Evolutionary conservation across 2,797 vertebrate species (phyloP), one percentile per base, ranked within the genome.

Genomic region (Pangasius sanitwongsei): DNA sequence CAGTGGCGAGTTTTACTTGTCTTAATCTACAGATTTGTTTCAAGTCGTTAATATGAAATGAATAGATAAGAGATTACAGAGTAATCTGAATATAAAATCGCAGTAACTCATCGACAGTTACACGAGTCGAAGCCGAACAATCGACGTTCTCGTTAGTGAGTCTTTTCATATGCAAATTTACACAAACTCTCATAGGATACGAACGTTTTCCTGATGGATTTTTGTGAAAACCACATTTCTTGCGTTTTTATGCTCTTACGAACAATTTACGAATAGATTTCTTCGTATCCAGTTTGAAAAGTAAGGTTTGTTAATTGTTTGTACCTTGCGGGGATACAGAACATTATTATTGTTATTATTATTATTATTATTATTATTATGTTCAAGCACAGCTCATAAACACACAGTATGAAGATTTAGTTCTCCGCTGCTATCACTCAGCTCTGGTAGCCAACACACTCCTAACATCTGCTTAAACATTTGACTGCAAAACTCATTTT

Each of bases 381-480:
- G 78, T 12, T 18, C n/a, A 23, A 31, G 15, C 28, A 18, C 77
- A 7, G n/a, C 77, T 81, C 3, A 31, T 11, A 18, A n/a, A 83
- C 82, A 83, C 61, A 50, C 59, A 15, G 11, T 3, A 44, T 6
- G n/a, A n/a, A 48, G 41, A 65, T 48, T n/a, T n/a, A 16, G 6
- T 20, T 63, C 9, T 55, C 50, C 12, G 12, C 37, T 44, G 82
- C 78, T 84, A 83, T 86, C 50, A 55, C 63, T 88, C 83, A 86
- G 89, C 93, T 90, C 69, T 8, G 81, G 75, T 81, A 86, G 75
- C 41, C 41, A 15, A 67, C 82, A 61, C 81, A 57, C 86, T 53
- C 55, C 89, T 18, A 89, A 87, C 55, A 94, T 94, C 93, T 94
- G 93, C 89, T 92, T 92, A 92, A 92, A 91, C 95, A 95, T 94